Base-by-base conservation (phyloP, 2,888 invertebrate genomes). In the Ennomos fuscantarius region DNA sequence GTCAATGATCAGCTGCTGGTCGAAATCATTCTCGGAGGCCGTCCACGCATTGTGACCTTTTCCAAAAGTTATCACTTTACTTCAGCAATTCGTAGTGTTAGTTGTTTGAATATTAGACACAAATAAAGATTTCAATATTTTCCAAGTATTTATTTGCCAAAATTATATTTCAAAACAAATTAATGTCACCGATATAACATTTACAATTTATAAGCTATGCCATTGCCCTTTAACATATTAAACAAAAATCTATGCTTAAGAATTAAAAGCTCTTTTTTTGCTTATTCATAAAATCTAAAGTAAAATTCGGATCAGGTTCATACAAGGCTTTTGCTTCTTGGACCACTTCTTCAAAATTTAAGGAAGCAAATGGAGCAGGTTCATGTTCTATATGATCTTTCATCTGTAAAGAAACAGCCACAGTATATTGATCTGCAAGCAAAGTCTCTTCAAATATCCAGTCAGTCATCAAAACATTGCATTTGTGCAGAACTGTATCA, bases 11-110 rank as follows among this genome's bases (percentile, higher is more conserved):
- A 99, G 94, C 88, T 96, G 96, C 91, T 99, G 99, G 84, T 95
- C 96, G 89, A 97, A 97, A 93, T 99, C 98, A 81, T 96, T 97
- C 87, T 94, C 95, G 78, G 95, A 95, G 53, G 98, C 97, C 68
- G 97, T 97, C 98, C 98, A 98, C 79, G 97, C 97, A 93, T 96
- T 96, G 85, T 94, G 94, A 94, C 96, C 97, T 97, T 95, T 78
- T 84, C 60, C 53, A 63, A 62, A 66, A 62, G 62, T 68, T 51
- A 35, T 55, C 55, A 63, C 40, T 67, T 68, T 68, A 62, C 72
- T 69, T 69, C 59, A 61, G 6, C 44, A 62, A 62, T 54, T 59
- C 54, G 2, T 1, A 56, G 50, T 63, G 71, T 78, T 80, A 75
- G 69, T 76, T 60, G 46, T 55, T 65, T 63, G 47, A 43, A 50